Percentiles rank a stretch among this genome's conserved stretches.
These are phyloP conservation scores for Simalia tracyae DNA, from an alignment of 2,797 vertebrate genomes.

Conservation along the genomic window DNA sequence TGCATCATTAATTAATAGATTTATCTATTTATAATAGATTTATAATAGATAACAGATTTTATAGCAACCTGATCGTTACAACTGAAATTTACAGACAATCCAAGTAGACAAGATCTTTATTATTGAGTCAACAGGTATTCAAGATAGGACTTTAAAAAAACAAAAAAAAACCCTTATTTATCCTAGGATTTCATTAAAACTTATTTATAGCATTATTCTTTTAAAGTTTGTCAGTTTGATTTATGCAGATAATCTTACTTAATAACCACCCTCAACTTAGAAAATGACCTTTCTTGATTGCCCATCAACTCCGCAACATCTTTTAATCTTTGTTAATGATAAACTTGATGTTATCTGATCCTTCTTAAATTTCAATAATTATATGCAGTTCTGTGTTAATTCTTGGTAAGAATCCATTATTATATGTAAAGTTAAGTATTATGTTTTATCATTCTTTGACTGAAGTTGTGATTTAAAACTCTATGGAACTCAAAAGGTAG, in stretches of 20 bases:
- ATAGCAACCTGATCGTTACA: background rate
- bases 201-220: background rate
- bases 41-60: background rate
- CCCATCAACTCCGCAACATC: background rate
- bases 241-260: background rate
- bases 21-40: too few species aligned
- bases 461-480: too few species aligned
- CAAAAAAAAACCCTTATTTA: background rate
- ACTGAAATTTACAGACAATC: background rate
- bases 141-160: background rate
- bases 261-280: background rate
- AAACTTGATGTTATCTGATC: background rate
- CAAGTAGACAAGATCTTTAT: background rate
- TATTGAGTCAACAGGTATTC: background rate
- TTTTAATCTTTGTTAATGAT: background rate
- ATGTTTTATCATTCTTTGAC: background rate
- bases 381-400: background rate
- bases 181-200: background rate
- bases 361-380: background rate
- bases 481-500: background rate
- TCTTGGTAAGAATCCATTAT: background rate
- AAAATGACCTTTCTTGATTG: constrained; percentile 2
- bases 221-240: background rate
- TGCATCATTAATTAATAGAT: background rate
- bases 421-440: background rate